Evolutionary conservation across 2,888 invertebrate genomes (phyloP), one percentile per base, ranked within the genome.

Genomic region (Gibbula magus): DNA sequence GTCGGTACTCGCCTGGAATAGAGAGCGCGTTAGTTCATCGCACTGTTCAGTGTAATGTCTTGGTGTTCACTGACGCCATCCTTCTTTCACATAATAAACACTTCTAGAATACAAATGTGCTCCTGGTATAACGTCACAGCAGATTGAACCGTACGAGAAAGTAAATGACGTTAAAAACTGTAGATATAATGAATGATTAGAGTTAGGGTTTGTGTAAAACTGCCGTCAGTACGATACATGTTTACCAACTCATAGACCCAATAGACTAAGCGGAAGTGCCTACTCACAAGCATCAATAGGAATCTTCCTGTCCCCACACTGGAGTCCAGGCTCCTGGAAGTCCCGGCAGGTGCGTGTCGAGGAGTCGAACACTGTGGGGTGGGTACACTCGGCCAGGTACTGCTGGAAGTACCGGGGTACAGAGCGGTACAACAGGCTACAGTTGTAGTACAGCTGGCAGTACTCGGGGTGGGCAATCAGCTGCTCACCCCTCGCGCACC

Each of bases 401-500:
- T 88, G 85, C 61, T 86, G 86, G 39, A 83, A 83, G 76, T 79
- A 82, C 0, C 75, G 70, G 0, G 85, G 84, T 10, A 86, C 29
- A 0, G 29, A 5, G 7, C 39, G 25, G 77, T 87, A 87, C 2
- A 32, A 22, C 1, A 78, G 53, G 45, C 85, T 86, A 73, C 89
- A 89, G 86, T 89, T 86, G 81, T 88, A 88, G 81, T 84, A 88
- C 8, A 83, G 78, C 75, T 88, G 87, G 67, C 89, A 89, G 45
- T 87, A 84, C 20, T 83, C 80, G 0, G 87, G 85, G 80, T 89
- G 87, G 29, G 88, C 83, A 3, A 86, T 80, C 0, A 84, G 1
- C 3, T 79, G 75, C 7, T 73, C 45, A 22, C 79, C 76, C 29
- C 75, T 75, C 7, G 67, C 56, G 61, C 87, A 86, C 18, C 77